Evolutionary conservation across 2,888 invertebrate species (phyloP).

Genomic region (Ceratothoa steindachneri): DNA sequence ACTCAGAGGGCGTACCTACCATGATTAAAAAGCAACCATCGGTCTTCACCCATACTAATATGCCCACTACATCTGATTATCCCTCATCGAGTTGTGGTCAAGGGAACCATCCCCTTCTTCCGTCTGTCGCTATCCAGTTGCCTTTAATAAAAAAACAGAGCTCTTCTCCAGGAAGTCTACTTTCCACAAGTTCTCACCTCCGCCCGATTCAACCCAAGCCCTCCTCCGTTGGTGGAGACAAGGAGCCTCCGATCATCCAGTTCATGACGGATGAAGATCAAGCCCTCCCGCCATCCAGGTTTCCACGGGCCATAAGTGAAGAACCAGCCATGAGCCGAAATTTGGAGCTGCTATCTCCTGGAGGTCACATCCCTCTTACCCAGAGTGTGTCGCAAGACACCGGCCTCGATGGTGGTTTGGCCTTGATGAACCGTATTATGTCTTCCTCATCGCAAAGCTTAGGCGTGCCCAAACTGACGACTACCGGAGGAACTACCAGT

Average conservation of each 20-base stretch:
- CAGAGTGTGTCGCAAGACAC: constrained; percentile 46
- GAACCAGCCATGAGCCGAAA: constrained; percentile 31
- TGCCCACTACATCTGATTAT: constrained; percentile 10
- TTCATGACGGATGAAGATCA: constrained; percentile 40
- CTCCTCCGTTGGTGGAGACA: constrained; percentile 12
- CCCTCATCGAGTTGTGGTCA: constrained; percentile 19
- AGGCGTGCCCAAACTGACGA: background rate
- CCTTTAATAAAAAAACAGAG: constrained; percentile 1
- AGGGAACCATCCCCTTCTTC: background rate
- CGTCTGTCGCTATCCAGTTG: background rate
- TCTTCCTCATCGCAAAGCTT: background rate
- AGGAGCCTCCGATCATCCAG: constrained; percentile 37
- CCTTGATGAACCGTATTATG: constrained; percentile 1
- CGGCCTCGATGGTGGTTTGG: constrained; percentile 31
- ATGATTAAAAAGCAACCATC: constrained; percentile 10
- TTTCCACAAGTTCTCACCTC: constrained; percentile 14
- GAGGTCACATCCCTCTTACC: constrained; percentile 22
- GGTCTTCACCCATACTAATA: background rate
- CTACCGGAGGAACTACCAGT: constrained; percentile 13
- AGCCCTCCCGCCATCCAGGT: constrained; percentile 14
- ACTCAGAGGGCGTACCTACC: constrained; percentile 4
- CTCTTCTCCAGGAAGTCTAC: background rate
- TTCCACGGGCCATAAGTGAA: constrained; percentile 36
- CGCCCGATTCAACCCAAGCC: constrained; percentile 44
- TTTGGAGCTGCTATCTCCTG: background rate